Evolutionary conservation across 2,797 vertebrate species (phyloP).

Genomic region (Hoplostethus atlanticus): DNA sequence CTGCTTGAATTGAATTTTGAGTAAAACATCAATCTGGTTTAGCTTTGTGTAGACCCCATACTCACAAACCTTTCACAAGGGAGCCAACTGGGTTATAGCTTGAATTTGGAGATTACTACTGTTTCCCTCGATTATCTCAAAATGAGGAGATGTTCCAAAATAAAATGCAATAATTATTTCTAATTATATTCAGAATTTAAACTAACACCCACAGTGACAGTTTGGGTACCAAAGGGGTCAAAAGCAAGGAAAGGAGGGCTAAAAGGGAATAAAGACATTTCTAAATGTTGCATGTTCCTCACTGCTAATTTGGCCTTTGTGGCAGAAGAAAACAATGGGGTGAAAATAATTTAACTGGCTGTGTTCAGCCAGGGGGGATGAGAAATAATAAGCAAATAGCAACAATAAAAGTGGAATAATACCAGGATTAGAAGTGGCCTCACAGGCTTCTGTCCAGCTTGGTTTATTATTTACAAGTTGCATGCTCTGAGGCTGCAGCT

Average conservation of each 20-base stretch:
- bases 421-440: conserved; percentile 84
- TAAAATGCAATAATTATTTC: conserved; percentile 62
- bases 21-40: conserved; percentile 62
- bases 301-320: conserved; percentile 76
- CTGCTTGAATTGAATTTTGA: conserved; percentile 54
- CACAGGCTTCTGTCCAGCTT: conserved; percentile 82
- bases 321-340: conserved; percentile 71
- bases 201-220: conserved; percentile 57
- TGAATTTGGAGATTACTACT: conserved; percentile 32
- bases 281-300: conserved; percentile 66
- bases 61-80: conserved; percentile 25
- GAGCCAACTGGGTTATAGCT: conserved; percentile 27
- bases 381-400: conserved; percentile 85
- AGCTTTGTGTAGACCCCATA: conserved; percentile 26
- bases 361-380: conserved; percentile 79
- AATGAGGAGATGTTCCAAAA: conserved; percentile 48
- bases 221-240: conserved; percentile 57
- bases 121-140: conserved; percentile 31
- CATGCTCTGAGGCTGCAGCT: conserved; percentile 83
- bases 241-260: conserved; percentile 43
- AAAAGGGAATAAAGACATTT: conserved; percentile 69
- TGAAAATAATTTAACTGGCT: conserved; percentile 80
- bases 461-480: conserved; percentile 88
- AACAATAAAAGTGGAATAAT: conserved; percentile 89
- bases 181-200: conserved; percentile 45